Base-by-base conservation (phyloP, 2,797 vertebrate species). In the Cichlasoma orientale region DNA sequence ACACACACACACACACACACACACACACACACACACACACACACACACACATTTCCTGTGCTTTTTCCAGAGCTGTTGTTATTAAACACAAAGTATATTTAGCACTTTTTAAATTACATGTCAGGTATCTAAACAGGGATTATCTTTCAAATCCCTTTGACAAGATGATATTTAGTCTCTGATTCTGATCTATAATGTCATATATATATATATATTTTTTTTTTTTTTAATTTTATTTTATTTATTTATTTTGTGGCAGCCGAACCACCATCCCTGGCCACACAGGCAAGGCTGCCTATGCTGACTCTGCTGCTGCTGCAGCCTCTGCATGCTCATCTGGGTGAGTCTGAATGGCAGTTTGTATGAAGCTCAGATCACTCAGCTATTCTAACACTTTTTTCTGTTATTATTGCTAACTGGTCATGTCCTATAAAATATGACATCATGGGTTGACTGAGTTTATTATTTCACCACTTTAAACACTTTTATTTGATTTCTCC, bases 181-280 rank as follows among this genome's bases (percentile, higher is more conserved):
- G 3, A 55, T 71, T 31, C 36, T 56, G 27, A 83, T 57, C 50
- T 57, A 68, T 66, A 76, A 23, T 50, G 33, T 85, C 4, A 4
- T 27, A 4, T 27, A 4, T 27, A 4, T 27, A 4, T 27, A 4
- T 27, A 4, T 27, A 27, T 27, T 27, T 27, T 27, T 27, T 27
- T 27, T 27, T 27, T 27, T 27, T 27, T 27, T 27, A 27, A 2
- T 27, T 27, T 27, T 27, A 27, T 27, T 31, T 31, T 31, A 31
- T 10, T 36, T 38, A 10, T 38, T 38, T 11, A 9, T 82, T 92
- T 81, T 92, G 90, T 87, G 80, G 80, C 86, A 97, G 95, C 36
- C 83, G 84, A 80, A 90, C 88, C 82, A 90, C 96, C 91, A 96
- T 96, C 73, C 95, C 94, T 86, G 96, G 96, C 86, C 96, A 96